Evolutionary conservation across 2,113 vertebrate species (phyloP).

Genomic region (Jaculus jaculus): DNA sequence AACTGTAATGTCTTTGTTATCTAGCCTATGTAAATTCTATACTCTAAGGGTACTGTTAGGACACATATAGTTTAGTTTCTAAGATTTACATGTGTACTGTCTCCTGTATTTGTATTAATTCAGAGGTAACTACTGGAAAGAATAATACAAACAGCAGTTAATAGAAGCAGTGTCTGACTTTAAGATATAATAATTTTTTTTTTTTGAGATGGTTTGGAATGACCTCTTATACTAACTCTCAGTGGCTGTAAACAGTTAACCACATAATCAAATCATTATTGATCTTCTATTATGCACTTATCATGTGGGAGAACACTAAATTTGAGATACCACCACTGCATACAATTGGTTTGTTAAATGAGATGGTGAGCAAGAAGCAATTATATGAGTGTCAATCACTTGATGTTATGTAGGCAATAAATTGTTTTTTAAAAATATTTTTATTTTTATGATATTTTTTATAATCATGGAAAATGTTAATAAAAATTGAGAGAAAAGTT

Average conservation of each 20-base stretch:
- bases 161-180: conserved; percentile 33
- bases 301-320: conserved; percentile 15
- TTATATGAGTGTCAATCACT: conserved; percentile 31
- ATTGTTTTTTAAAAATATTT: neutral
- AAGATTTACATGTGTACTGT: conserved; percentile 1
- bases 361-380: conserved; percentile 37
- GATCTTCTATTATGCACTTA: conserved; percentile 3
- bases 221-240: conserved; percentile 37
- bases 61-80: conserved; percentile 21
- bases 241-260: conserved; percentile 52
- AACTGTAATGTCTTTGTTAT: neutral
- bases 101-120: conserved; percentile 26
- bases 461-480: too few species aligned
- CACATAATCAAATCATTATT: conserved; percentile 55
- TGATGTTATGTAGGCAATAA: neutral
- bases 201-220: conserved; percentile 40
- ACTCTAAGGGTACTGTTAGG: neutral
- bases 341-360: conserved; percentile 58
- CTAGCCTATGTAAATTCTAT: neutral
- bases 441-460: too few species aligned
- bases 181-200: conserved; percentile 51
- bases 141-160: conserved; percentile 52
- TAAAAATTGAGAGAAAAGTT: too few species aligned
- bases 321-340: conserved; percentile 19
- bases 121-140: neutral